Evolutionary conservation across 2,888 invertebrate species (phyloP), one percentile per base, ranked within the genome.

Genomic region (Pyrgus malvae): DNA sequence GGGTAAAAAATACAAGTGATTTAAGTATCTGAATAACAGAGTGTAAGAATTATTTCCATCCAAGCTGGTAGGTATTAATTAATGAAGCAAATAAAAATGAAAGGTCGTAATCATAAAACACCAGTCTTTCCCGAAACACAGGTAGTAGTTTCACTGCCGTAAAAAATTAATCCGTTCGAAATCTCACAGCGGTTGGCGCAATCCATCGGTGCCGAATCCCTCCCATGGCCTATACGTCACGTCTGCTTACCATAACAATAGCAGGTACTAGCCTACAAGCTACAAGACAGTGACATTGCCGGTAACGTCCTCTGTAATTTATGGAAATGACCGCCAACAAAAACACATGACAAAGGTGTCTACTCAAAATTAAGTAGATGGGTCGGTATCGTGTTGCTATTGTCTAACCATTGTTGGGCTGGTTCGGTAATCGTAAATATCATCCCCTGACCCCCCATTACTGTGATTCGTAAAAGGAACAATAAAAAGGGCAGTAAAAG

Each of bases 291-390:
- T 54, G 62, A 64, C 67, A 64, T 55, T 57, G 63, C 58, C 73
- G 70, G 70, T 70, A 69, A 76, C 78, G 74, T 81, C 83, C 80
- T 78, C 76, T 75, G 71, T 86, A 89, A 88, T 89, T 88, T 90
- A 90, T 90, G 89, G 85, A 87, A 86, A 89, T 86, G 78, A 78
- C 84, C 82, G 78, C 80, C 74, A 82, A 88, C 88, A 88, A 88
- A 87, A 87, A 86, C 83, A 74, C 74, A 76, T 74, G 79, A 89
- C 89, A 86, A 86, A 85, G 86, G 89, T 90, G 88, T 88, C 85
- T 87, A 88, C 84, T 82, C 79, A 74, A 88, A 84, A 89, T 87
- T 86, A 85, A 87, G 80, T 85, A 81, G 85, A 89, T 85, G 85
- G 86, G 86, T 76, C 77, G 84, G 67, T 76, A 70, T 76, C 74